Evolutionary conservation across 2,797 vertebrate genomes (phyloP).

Genomic region (Synanceia verrucosa): DNA sequence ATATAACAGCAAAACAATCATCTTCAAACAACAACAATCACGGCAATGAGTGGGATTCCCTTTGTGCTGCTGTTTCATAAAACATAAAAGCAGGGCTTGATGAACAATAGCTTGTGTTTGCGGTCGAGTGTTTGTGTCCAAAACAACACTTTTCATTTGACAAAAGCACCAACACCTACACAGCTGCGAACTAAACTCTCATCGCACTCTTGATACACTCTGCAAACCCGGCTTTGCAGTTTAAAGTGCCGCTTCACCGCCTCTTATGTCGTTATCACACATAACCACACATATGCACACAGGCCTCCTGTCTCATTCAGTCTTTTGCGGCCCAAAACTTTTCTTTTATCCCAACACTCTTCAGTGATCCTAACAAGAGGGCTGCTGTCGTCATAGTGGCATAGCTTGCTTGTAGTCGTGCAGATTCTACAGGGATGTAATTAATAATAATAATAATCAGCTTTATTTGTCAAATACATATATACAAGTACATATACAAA

Average conservation of each 20-base stretch:
- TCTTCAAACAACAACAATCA: slow-evolving; percentile 38
- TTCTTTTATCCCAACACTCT: background rate
- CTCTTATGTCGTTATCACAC: slow-evolving; percentile 46
- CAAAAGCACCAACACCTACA: slow-evolving; percentile 69
- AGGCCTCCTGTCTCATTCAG: slow-evolving; percentile 28
- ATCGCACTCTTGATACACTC: slow-evolving; percentile 62
- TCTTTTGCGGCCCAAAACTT: slow-evolving; percentile 24
- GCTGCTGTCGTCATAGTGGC: background rate
- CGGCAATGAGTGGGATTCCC: slow-evolving; percentile 51
- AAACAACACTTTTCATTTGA: slow-evolving; percentile 73
- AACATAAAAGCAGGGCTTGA: slow-evolving; percentile 62
- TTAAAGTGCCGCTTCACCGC: slow-evolving; percentile 58
- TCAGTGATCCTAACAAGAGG: background rate
- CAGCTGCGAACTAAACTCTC: slow-evolving; percentile 55
- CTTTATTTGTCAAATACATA: no score
- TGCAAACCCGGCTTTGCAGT: slow-evolving; percentile 24
- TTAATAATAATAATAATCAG: no score
- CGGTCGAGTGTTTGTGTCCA: slow-evolving; percentile 69
- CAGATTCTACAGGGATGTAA: background rate
- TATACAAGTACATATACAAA: no score
- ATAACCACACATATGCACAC: slow-evolving; percentile 26
- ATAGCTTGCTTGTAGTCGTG: background rate
- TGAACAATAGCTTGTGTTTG: slow-evolving; percentile 67
- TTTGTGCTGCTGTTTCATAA: slow-evolving; percentile 54
- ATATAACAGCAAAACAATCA: slow-evolving; percentile 50